Conservation (phyloP, 2,888 invertebrate genomes). For the Azorinus chamasolen region DNA sequence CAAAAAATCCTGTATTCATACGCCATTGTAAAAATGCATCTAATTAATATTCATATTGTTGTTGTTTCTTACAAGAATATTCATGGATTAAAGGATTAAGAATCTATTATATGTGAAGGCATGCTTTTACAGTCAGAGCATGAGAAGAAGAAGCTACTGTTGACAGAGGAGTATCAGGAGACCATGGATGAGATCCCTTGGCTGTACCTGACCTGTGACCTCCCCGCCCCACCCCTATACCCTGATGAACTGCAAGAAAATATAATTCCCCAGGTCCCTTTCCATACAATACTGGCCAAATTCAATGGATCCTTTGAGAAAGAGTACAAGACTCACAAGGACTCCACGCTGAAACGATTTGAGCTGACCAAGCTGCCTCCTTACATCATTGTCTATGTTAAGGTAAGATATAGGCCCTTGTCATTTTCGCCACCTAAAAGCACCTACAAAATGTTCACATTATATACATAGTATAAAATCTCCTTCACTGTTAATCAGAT, state of each 20-base stretch:
- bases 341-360: conserved; percentile 98
- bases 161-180: conserved; percentile 93
- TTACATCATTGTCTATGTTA: conserved; percentile 98
- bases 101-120: no score
- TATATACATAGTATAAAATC: no score
- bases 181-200: conserved; percentile 96
- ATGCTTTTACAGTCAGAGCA: conserved; percentile 92
- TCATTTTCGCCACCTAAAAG: no score
- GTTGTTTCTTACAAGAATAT: no score
- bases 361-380: conserved; percentile 97
- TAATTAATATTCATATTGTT: no score
- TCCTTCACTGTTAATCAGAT: no score
- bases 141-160: conserved; percentile 92
- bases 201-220: conserved; percentile 98
- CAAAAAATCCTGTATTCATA: no score
- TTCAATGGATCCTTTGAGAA: conserved; percentile 98
- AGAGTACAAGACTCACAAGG: conserved; percentile 99
- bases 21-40: no score
- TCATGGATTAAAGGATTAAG: no score
- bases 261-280: conserved; percentile 99
- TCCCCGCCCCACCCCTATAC: conserved; percentile 97
- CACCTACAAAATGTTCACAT: no score
- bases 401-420: no score
- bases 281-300: conserved; percentile 97
- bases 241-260: conserved; percentile 99